phyloP scores from a whole-genome alignment of 2,113 vertebrate genomes.

The Cebidichthys violaceus region DNA sequence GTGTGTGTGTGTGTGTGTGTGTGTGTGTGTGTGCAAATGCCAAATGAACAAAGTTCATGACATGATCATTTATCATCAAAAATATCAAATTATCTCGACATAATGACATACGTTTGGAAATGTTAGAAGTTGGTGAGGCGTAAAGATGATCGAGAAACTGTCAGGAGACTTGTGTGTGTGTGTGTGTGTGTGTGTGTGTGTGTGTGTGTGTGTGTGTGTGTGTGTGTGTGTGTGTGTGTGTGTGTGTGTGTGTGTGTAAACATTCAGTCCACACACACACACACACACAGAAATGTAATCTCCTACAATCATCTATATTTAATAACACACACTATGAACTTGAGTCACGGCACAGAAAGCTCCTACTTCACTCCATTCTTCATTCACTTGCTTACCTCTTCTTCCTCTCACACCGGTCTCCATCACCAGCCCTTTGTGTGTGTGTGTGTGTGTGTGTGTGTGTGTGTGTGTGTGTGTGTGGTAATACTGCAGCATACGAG shows the following conservation, averaged over 20 bases:
- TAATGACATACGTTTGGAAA: conserved; percentile 37
- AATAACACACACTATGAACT: conserved; percentile 39
- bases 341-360: conserved; percentile 10
- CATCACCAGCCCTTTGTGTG: not conserved
- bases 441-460: conserved; percentile 18
- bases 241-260: no score
- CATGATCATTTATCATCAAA: conserved; percentile 43
- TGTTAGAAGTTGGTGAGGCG: conserved; percentile 23
- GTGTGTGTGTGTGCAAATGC: not conserved
- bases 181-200: no score
- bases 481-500: conserved; percentile 30
- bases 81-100: conserved; percentile 23
- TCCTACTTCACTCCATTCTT: conserved; percentile 8
- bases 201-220: no score
- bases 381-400: conserved; percentile 7
- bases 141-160: conserved; percentile 45
- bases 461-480: conserved; percentile 11
- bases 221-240: no score
- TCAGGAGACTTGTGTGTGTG: not conserved
- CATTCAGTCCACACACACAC: no score
- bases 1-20: conserved; percentile 15
- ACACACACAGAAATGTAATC: conserved; percentile 27
- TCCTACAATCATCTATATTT: conserved; percentile 47
- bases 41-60: conserved; percentile 9
- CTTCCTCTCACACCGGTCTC: not conserved